A percentile compares a stretch with the other conserved stretches of the same genome.
These are phyloP conservation scores for Pristiophorus japonicus DNA, from an alignment of 2,113 vertebrate species.

Conservation along the genomic window DNA sequence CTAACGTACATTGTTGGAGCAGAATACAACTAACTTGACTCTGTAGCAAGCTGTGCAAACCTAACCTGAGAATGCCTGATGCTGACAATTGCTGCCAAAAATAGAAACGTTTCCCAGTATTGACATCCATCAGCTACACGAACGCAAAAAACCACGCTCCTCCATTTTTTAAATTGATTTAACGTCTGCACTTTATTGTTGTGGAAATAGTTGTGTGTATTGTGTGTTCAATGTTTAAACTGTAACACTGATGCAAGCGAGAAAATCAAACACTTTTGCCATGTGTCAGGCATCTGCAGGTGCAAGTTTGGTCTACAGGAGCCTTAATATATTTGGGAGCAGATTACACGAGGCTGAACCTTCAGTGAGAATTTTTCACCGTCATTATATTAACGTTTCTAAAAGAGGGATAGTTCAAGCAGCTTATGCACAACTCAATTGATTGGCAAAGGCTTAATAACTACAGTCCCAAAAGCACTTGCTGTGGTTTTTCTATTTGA, in stretches of 20 bases:
- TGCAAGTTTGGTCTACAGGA: background rate
- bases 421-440: background rate
- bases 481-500: constrained; percentile 12
- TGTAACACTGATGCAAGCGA: background rate
- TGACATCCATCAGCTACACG: background rate
- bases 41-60: background rate
- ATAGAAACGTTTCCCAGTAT: background rate
- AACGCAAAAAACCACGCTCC: background rate
- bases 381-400: background rate
- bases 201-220: background rate
- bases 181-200: background rate
- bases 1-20: background rate
- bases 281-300: background rate
- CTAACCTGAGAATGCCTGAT: background rate
- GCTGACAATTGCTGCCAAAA: background rate
- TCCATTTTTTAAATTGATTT: background rate
- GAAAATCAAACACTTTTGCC: background rate
- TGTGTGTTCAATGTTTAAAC: background rate
- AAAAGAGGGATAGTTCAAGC: background rate
- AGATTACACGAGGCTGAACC: background rate
- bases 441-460: background rate
- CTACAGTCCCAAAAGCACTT: background rate
- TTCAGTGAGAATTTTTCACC: background rate
- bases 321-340: background rate
- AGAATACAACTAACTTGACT: background rate